Evolutionary conservation across 2,797 vertebrate genomes (phyloP), one percentile per base, ranked within the genome.

Genomic region (Crocidura indochinensis): DNA sequence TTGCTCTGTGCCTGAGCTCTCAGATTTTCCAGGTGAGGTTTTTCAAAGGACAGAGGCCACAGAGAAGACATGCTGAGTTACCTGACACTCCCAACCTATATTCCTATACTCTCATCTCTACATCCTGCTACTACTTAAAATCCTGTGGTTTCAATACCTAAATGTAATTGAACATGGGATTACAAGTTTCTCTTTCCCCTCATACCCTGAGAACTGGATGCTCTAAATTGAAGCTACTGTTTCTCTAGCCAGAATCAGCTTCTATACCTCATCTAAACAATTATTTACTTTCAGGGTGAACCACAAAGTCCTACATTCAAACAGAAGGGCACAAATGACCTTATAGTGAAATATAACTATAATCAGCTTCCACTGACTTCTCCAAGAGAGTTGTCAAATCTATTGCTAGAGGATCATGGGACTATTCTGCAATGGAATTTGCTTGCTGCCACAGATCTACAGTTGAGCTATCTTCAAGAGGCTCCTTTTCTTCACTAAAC

Each of bases 1-100:
- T 72, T 44, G 26, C 64, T 79, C 47, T 82, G 19, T 56, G 62
- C 27, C 60, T 24, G 24, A 76, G 51, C 8, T 53, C 76, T 92
- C 31, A 12, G 38, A 46, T 76, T 82, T 89, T 83, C 67, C 72
- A 85, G 89, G 44, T 87, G 19, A 78, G 12, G 10, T 87, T 85
- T 81, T 84, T 46, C 85, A 75, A 51, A 53, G 83, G 29, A n/a
- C 68, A 51, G n/a, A 65, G 15, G 84, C 51, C 29, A 46, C 29
- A 79, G 67, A 81, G 17, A 27, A 47, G 47, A 8, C 15, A 20
- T 49, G 46, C 44, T 24, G 31, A 10, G 60, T 31, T 82, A 44
- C 17, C 56, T 67, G 73, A 56, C 8, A 26, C 76, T 88, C 60
- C 80, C 74, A 47, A 86, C 31, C 85, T 44, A 1, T 29, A 53